A percentile compares a stretch with the other conserved stretches of the same genome.
These are phyloP conservation scores for Drosophila anomalata DNA, from an alignment of 2,888 invertebrate genomes.

Conservation along the genomic window DNA sequence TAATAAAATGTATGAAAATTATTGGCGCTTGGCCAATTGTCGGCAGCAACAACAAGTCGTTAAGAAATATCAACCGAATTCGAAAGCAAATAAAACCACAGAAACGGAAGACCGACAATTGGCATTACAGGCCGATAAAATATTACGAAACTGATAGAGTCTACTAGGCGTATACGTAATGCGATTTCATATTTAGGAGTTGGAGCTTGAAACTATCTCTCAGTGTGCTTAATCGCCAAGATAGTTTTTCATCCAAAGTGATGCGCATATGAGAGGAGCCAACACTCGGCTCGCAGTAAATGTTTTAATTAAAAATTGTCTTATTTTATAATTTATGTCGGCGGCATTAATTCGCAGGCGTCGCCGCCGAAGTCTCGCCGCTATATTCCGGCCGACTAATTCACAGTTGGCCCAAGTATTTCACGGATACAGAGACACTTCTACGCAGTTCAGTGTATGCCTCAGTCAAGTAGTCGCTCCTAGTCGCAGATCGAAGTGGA, in stretches of 20 bases:
- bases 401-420: slow-evolving; percentile 72
- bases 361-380: slow-evolving; percentile 23
- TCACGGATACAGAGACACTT: slow-evolving; percentile 46
- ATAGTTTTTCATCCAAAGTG: background rate
- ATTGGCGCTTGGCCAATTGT: slow-evolving; percentile 77
- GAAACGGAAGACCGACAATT: slow-evolving; percentile 1
- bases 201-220: background rate
- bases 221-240: background rate
- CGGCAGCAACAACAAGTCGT: slow-evolving; percentile 43
- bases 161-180: background rate
- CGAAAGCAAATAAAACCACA: slow-evolving; percentile 16
- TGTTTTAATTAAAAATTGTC: slow-evolving; percentile 76
- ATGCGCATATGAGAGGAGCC: slow-evolving; percentile 39
- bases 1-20: slow-evolving; percentile 61
- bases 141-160: background rate
- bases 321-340: slow-evolving; percentile 76
- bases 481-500: slow-evolving; percentile 7
- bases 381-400: slow-evolving; percentile 46
- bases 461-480: slow-evolving; percentile 32
- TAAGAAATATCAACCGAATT: slow-evolving; percentile 26
- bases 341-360: slow-evolving; percentile 72
- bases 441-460: slow-evolving; percentile 44
- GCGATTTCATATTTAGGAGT: background rate
- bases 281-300: slow-evolving; percentile 36
- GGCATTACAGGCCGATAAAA: slow-evolving; percentile 2